A percentile compares a stretch with the other conserved stretches of the same genome.
phyloP scores from a whole-genome alignment of 1,140 invertebrate genomes.

The Heliconius congener region DNA sequence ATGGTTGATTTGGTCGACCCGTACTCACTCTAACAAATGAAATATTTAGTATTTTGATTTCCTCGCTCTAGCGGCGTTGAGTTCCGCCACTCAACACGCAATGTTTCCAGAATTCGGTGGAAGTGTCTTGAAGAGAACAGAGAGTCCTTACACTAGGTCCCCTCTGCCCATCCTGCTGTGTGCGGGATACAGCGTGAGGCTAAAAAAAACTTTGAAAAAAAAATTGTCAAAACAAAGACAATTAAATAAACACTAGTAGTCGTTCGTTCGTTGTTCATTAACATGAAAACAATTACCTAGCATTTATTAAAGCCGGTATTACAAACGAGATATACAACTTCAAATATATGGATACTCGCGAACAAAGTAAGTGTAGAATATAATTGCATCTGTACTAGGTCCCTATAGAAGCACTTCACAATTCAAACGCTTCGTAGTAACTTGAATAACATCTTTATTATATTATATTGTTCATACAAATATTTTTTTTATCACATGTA shows the following conservation, averaged over 20 bases:
- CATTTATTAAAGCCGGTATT: not conserved
- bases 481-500: not conserved
- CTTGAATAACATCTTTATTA: not conserved
- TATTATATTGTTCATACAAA: not conserved
- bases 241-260: not conserved
- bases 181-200: no score
- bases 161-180: no score
- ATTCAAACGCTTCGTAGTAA: not conserved
- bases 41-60: no score
- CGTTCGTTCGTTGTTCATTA: not conserved
- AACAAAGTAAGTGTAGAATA: not conserved
- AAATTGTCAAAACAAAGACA: not conserved
- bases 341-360: not conserved
- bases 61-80: no score
- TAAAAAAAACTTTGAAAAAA: no score
- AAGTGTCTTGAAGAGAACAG: no score
- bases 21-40: not conserved
- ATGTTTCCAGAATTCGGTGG: no score
- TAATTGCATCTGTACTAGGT: not conserved
- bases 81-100: no score
- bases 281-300: not conserved
- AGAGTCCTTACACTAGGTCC: no score
- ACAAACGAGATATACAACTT: not conserved
- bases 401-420: not conserved
- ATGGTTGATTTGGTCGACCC: not conserved